Percentiles rank a stretch among this genome's conserved stretches.
phyloP scores from a whole-genome alignment of 1,140 invertebrate species.

The Nasonia vitripennis region DNA sequence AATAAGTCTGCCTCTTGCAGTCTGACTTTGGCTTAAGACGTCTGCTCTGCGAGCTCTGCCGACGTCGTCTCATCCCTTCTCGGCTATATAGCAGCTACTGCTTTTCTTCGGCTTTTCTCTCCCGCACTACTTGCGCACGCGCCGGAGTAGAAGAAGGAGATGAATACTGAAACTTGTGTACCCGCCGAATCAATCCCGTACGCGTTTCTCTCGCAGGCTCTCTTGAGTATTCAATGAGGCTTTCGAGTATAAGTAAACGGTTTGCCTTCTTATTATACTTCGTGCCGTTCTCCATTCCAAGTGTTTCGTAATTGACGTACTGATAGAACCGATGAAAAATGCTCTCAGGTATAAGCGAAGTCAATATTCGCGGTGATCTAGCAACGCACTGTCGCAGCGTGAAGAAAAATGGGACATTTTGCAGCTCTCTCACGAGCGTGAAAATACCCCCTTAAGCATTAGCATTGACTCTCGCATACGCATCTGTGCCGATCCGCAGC shows the following conservation, averaged over 20 bases:
- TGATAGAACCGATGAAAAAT: background rate
- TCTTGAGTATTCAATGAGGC: slow-evolving; percentile 35
- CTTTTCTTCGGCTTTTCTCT: background rate
- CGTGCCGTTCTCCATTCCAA: background rate
- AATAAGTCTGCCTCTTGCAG: slow-evolving; percentile 51
- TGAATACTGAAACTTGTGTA: slow-evolving; percentile 40
- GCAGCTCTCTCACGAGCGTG: background rate
- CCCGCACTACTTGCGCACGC: background rate
- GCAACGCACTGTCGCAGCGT: too few species aligned
- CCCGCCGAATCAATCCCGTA: slow-evolving; percentile 20
- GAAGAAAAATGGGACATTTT: slow-evolving; percentile 26
- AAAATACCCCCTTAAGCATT: slow-evolving; percentile 40
- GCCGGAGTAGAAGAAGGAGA: background rate
- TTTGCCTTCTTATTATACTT: background rate
- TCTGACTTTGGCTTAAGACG: slow-evolving; percentile 52
- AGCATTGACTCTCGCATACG: slow-evolving; percentile 33
- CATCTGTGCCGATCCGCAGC: background rate
- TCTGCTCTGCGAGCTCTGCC: background rate
- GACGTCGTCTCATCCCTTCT: background rate
- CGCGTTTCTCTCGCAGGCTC: background rate
- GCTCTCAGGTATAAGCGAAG: background rate
- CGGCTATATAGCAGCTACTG: background rate
- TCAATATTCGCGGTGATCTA: background rate
- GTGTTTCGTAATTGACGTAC: background rate
- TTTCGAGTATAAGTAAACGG: slow-evolving; percentile 22